Evolutionary conservation across 1,140 invertebrate genomes (phyloP).

Genomic region (Aphidius ervi): DNA sequence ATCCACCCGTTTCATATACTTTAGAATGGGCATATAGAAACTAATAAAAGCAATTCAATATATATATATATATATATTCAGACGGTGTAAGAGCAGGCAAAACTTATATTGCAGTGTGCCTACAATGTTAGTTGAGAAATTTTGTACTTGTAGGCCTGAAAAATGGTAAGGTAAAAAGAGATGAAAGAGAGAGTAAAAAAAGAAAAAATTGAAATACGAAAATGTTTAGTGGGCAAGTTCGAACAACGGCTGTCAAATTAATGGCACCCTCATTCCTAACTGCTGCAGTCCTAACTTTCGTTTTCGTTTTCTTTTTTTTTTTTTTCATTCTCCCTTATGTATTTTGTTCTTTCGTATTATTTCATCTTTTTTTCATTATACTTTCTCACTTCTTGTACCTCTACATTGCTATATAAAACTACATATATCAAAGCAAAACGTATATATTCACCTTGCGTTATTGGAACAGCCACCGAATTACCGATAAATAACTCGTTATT

Average conservation of each 20-base stretch:
- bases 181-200: not conserved
- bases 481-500: constrained; percentile 23
- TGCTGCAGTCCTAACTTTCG: not conserved
- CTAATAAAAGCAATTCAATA: not conserved
- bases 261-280: constrained; percentile 8
- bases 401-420: too few relatives aligned
- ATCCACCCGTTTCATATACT: too few relatives aligned
- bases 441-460: constrained; percentile 12
- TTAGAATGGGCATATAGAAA: too few relatives aligned
- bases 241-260: constrained; percentile 21
- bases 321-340: not conserved
- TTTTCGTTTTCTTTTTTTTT: not conserved
- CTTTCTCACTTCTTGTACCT: not conserved
- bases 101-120: constrained; percentile 11
- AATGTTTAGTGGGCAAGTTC: not conserved
- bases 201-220: constrained; percentile 4
- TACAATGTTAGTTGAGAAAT: constrained; percentile 11
- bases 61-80: too few relatives aligned
- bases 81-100: not conserved
- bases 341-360: constrained; percentile 3
- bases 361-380: not conserved
- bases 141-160: constrained; percentile 7
- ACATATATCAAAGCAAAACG: not conserved
- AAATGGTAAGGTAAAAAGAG: not conserved
- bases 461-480: constrained; percentile 20